Percentiles rank a stretch among this genome's conserved stretches.
These are phyloP conservation scores for Plestiodon gilberti DNA, from an alignment of 2,113 vertebrate species.

Conservation along the genomic window DNA sequence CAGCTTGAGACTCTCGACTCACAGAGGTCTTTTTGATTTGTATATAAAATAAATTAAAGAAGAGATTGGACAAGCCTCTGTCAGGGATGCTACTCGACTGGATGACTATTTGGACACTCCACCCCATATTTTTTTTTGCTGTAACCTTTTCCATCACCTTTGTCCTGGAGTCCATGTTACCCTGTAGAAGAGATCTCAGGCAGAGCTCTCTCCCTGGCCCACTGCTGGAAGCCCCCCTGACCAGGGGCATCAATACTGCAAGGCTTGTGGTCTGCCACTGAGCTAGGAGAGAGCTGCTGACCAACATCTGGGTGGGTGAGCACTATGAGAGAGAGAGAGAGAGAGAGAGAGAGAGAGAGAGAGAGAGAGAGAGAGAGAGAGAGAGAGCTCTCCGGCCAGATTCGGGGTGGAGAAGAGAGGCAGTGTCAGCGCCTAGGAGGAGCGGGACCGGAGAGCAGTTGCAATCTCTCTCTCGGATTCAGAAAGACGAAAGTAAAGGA, in stretches of 20 bases:
- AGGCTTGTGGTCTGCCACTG: neutral
- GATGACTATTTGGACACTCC: neutral
- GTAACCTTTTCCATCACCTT: no score
- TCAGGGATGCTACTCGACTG: neutral
- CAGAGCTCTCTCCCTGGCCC: no score
- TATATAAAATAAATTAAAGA: neutral
- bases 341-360: no score
- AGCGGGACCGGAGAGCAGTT: neutral
- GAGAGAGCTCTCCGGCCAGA: no score
- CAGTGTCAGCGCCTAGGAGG: neutral
- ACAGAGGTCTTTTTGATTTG: neutral
- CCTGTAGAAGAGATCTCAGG: neutral
- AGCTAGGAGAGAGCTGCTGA: neutral
- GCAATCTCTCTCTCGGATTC: neutral
- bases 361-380: no score
- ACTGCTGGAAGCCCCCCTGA: no score
- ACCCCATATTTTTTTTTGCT: no score
- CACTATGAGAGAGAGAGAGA: neutral
- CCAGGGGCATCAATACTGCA: neutral
- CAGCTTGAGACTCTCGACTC: neutral
- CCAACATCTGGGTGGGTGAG: neutral
- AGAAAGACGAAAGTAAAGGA: neutral
- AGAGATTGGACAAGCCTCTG: neutral
- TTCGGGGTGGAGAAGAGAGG: neutral
- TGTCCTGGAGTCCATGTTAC: neutral